These are phyloP conservation scores for Porites rus DNA, from an alignment of 92 coral and sea anemone species.

Conservation along the genomic window DNA sequence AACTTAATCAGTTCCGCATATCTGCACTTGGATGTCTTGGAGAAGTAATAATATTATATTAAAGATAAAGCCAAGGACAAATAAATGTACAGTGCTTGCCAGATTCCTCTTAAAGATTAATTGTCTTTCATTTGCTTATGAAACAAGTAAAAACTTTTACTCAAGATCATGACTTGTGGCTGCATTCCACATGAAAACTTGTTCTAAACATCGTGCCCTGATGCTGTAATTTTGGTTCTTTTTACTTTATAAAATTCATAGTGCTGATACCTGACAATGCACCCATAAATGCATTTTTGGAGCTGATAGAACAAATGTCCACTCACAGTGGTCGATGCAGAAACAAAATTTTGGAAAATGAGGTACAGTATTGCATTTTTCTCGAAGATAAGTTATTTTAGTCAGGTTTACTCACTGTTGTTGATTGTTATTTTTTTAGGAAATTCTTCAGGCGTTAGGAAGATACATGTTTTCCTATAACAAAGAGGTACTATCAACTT, in stretches of 20 bases:
- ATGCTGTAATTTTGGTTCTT: not conserved
- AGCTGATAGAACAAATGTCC: constrained; percentile 62
- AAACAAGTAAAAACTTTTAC: no score
- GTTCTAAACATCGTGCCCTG: no score
- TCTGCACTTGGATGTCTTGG: not conserved
- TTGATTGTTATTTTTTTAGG: constrained; percentile 32
- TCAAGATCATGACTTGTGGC: no score
- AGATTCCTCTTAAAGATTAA: no score
- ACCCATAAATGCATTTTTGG: constrained; percentile 59
- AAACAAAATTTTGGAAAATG: constrained; percentile 63
- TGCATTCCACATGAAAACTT: no score
- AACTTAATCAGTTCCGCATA: not conserved
- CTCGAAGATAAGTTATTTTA: not conserved
- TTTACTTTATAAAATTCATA: constrained; percentile 7
- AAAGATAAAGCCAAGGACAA: no score
- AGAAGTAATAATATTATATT: no score
- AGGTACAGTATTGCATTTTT: constrained; percentile 39
- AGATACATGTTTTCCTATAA: constrained; percentile 70
- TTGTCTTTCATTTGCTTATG: no score
- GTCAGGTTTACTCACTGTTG: not conserved
- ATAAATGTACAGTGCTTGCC: no score
- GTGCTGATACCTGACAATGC: constrained; percentile 61
- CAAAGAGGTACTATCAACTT: constrained; percentile 56
- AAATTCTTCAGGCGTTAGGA: constrained; percentile 61
- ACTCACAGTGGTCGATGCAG: constrained; percentile 74